Conservation (phyloP, 2,888 invertebrate genomes). For the Hanleya hanleyi region DNA sequence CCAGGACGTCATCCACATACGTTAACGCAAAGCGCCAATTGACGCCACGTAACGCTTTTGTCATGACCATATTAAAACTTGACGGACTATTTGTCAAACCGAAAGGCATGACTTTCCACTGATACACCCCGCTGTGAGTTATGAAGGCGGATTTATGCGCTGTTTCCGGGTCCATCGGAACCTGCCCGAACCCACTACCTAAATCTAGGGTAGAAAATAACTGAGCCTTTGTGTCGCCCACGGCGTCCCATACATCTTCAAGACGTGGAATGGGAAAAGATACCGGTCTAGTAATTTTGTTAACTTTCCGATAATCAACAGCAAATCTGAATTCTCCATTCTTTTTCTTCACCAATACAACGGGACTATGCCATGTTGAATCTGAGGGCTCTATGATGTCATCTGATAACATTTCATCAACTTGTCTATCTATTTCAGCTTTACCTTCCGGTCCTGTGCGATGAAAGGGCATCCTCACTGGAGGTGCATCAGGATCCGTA, state of each 20-base stretch:
- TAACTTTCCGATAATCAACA: slow-evolving; percentile 15
- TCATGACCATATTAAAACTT: slow-evolving; percentile 41
- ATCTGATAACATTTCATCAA: slow-evolving; percentile 28
- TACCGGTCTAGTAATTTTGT: slow-evolving; percentile 34
- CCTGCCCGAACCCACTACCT: slow-evolving; percentile 11
- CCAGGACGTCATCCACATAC: slow-evolving; percentile 41
- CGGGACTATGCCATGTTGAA: slow-evolving; percentile 37
- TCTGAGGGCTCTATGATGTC: slow-evolving; percentile 30
- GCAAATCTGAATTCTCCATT: not conserved
- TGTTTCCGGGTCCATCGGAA: slow-evolving; percentile 17
- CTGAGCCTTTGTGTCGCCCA: slow-evolving; percentile 35
- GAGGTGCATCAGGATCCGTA: slow-evolving; percentile 15
- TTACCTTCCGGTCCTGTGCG: slow-evolving; percentile 29
- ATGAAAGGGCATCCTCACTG: not conserved
- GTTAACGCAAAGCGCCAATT: slow-evolving; percentile 33
- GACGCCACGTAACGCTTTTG: slow-evolving; percentile 33
- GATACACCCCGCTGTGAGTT: slow-evolving; percentile 25
- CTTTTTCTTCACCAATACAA: slow-evolving; percentile 20
- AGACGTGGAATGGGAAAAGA: slow-evolving; percentile 34
- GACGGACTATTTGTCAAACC: slow-evolving; percentile 25
- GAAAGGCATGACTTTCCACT: slow-evolving; percentile 15
- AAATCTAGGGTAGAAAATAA: slow-evolving; percentile 22
- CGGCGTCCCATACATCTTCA: slow-evolving; percentile 18
- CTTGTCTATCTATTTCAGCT: not conserved
- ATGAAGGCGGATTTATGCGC: slow-evolving; percentile 38